phyloP scores from a whole-genome alignment of 2,888 invertebrate genomes.

The Saturnia pavonia region DNA sequence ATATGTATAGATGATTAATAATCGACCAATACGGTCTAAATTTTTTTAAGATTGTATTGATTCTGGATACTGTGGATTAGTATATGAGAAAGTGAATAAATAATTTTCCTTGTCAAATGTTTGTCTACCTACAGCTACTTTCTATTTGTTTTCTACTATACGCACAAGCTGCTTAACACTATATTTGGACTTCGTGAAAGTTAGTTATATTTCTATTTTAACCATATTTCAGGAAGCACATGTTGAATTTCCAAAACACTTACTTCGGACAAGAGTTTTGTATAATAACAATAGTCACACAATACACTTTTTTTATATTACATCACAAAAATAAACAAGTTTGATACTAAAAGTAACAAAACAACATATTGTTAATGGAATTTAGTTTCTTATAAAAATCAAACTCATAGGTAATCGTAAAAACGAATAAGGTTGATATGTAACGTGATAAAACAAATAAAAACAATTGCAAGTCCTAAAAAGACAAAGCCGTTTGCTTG shows the following conservation, averaged over 20 bases:
- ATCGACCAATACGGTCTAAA: too few relatives aligned
- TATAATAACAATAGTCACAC: not conserved
- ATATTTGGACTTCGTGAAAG: constrained; percentile 30
- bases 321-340: not conserved
- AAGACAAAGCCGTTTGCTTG: not conserved
- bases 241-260: too few relatives aligned
- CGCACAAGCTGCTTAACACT: constrained; percentile 37
- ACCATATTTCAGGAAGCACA: too few relatives aligned
- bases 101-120: not conserved
- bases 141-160: constrained; percentile 49
- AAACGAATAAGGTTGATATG: not conserved
- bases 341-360: not conserved
- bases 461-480: not conserved
- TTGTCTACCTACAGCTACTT: constrained; percentile 37
- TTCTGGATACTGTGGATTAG: not conserved
- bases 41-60: too few relatives aligned
- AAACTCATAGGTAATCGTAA: not conserved
- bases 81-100: not conserved
- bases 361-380: not conserved
- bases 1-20: too few relatives aligned
- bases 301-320: not conserved
- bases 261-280: too few relatives aligned
- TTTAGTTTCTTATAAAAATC: not conserved
- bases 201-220: not conserved
- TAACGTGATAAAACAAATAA: not conserved